Evolutionary conservation across 2,113 vertebrate species (phyloP).

Genomic region (Dicrurus megarhynchus): DNA sequence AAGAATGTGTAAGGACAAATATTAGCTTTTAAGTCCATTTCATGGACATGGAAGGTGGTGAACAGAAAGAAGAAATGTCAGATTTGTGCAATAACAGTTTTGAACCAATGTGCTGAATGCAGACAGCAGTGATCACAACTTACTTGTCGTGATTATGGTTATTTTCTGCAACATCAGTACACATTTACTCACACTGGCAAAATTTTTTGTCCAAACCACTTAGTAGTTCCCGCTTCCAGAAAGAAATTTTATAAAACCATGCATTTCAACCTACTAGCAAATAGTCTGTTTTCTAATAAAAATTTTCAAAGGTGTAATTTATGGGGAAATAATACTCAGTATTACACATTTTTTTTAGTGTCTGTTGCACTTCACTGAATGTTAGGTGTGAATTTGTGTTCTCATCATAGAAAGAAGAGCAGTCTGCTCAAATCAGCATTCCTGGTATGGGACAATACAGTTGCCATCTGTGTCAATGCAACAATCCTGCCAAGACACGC

Average conservation of each 20-base stretch:
- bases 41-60: not conserved
- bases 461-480: not conserved
- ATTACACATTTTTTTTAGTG: not conserved
- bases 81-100: not conserved
- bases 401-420: not conserved
- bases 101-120: not conserved
- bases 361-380: not conserved
- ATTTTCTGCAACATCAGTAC: not conserved
- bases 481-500: not conserved
- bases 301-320: not conserved
- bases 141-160: not conserved
- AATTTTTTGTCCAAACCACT: not conserved
- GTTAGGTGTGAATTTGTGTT: not conserved
- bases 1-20: not conserved
- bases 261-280: not conserved
- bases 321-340: not conserved
- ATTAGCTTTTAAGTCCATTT: not conserved
- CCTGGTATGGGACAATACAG: not conserved
- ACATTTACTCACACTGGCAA: not conserved
- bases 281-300: not conserved
- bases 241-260: not conserved
- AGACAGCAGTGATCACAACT: not conserved
- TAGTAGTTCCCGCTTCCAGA: not conserved
- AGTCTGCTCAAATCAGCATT: not conserved
- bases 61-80: not conserved